These are phyloP conservation scores for Takifugu ocellatus DNA, from an alignment of 2,797 vertebrate genomes.

Conservation along the genomic window DNA sequence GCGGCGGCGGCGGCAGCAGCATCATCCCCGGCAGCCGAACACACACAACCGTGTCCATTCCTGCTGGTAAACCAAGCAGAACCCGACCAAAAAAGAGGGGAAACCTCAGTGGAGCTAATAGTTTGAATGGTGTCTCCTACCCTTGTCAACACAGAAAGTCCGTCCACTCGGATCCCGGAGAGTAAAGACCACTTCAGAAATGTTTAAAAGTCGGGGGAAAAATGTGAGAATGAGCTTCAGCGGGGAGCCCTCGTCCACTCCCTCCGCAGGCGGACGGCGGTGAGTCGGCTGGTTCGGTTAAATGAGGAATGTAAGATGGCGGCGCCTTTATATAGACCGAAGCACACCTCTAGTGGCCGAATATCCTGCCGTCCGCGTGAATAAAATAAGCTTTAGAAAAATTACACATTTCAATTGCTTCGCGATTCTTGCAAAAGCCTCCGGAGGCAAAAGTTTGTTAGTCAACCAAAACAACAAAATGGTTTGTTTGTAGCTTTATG, in stretches of 20 bases:
- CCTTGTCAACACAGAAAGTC: conserved; percentile 71
- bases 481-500: background rate
- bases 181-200: conserved; percentile 56
- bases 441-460: background rate
- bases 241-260: conserved; percentile 64
- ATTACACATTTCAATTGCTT: conserved; percentile 13
- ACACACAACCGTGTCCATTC: conserved; percentile 48
- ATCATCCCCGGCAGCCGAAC: conserved; percentile 44
- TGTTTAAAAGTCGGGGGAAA: conserved; percentile 47
- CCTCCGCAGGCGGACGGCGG: conserved; percentile 28
- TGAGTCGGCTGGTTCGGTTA: conserved; percentile 39
- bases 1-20: background rate
- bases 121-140: conserved; percentile 62
- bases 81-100: conserved; percentile 21
- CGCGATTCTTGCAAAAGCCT: background rate
- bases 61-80: conserved; percentile 28
- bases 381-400: conserved; percentile 61
- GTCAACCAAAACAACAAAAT: background rate
- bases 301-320: conserved; percentile 83
- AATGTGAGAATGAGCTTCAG: conserved; percentile 51
- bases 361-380: conserved; percentile 72
- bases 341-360: conserved; percentile 62
- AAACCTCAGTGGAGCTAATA: conserved; percentile 28
- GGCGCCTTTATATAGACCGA: conserved; percentile 72
- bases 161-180: conserved; percentile 58